Base-by-base conservation (phyloP, 2,888 invertebrate species). In the Stenodera caucasica region DNA sequence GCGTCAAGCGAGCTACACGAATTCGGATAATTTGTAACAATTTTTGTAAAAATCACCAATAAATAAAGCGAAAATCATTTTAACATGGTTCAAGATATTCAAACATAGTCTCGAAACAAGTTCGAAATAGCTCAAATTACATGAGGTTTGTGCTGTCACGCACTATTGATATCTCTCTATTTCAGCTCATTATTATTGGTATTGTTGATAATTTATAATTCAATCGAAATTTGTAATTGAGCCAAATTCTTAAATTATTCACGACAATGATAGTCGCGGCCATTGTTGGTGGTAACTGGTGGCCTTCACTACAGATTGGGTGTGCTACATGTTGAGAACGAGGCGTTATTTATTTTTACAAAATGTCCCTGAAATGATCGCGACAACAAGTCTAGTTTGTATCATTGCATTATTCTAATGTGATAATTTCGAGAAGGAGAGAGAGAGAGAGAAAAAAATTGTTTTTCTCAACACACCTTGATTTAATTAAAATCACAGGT, bases 321-420 rank as follows among this genome's bases (percentile, higher is more conserved):
- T 71, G 72, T 67, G 75, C 70, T 75, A 72, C 75, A 73, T 72
- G 69, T 71, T 68, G 72, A 68, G 65, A 74, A 72, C 74, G 72
- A 76, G 76, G 74, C 73, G 74, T 74, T 67, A 66, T 67, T 18
- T 18, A 18, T 40, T 40, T 65, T 21, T 45, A 14, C 8, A 12
- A 15, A 15, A 15, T 15, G 68, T 69, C 70, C 68, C 70, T 70
- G 69, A 67, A 71, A 58, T 61, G 64, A 49, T 60, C 57, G 64
- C 68, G 71, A 69, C 72, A 69, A 63, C 54, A 56, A 64, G 72
- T 70, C 70, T 70, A 61, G 37, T 15, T 64, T 21, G 49, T 52
- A 58, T 52, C 53, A 69, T 63, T 67, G 60, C 62, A n/a, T n/a
- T n/a, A n/a, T n/a, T n/a, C n/a, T n/a, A n/a, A n/a, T n/a, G n/a